Base-by-base conservation (phyloP, 2,113 vertebrate species). In the Spea multiplicata region DNA sequence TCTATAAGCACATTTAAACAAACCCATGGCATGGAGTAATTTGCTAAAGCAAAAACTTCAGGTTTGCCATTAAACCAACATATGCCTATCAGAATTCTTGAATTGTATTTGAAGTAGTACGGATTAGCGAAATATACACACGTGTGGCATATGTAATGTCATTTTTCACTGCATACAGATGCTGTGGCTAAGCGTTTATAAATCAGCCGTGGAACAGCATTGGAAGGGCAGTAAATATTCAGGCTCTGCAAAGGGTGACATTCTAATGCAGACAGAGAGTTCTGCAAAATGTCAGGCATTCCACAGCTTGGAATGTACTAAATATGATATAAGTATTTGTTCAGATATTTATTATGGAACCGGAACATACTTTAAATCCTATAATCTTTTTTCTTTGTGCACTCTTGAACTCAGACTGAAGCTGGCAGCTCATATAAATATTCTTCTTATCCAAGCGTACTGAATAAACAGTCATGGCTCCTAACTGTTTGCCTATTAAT, bases 231-330 rank as follows among this genome's bases (percentile, higher is more conserved):
- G 52, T 77, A 77, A 70, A 77, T 77, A 70, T 70, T 62, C 57
- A 5, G 10, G 44, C 68, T 45, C 13, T 64, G 16, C n/a, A 62
- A 70, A 17, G 50, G 70, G 66, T 77, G 75, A 77, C 75, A 70
- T 77, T 77, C 44, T 76, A 76, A 73, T 66, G 61, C 49, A 61
- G 55, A 70, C 50, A 57, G 61, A 73, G 78, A 59, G 78, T 55
- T 80, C 78, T 80, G 78, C 71, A 61, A 49, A 80, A 80, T 80
- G 71, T 80, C 78, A 80, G 71, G 68, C 75, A 77, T 77, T 16
- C 57, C 70, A 30, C 30, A 57, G 57, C 52, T 68, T 44, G 52
- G 50, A 66, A 80, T 80, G 71, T 69, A 66, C 62, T 75, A 75
- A 75, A 66, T 66, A 73, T 52, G 57, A 74, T 64, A 80, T 55